Percentiles rank a stretch among this genome's conserved stretches.
Evolutionary conservation across 92 coral and sea anemone species (phyloP).

Genomic region (Nematostella vectensis): DNA sequence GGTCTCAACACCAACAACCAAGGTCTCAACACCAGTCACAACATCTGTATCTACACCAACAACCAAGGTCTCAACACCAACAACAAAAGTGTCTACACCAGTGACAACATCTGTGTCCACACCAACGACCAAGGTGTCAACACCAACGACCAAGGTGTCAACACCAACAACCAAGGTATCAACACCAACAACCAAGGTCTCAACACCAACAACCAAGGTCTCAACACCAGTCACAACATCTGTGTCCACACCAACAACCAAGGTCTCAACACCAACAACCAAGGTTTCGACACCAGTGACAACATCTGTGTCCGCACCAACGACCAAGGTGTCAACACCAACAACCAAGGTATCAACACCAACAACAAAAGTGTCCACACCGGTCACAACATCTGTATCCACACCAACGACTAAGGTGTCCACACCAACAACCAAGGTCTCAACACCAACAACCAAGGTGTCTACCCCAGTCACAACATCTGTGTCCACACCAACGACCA

Average conservation of each 20-base stretch:
- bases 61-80: slow-evolving; percentile 1
- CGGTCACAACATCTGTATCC: slow-evolving; percentile 5
- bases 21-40: slow-evolving; percentile 5
- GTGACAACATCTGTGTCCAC: too few relatives aligned
- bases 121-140: too few relatives aligned
- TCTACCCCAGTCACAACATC: neutral
- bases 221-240: slow-evolving; percentile 6
- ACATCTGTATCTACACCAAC: neutral
- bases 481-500: neutral
- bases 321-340: slow-evolving; percentile 23
- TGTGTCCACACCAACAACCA: slow-evolving; percentile 5
- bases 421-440: slow-evolving; percentile 7
- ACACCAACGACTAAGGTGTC: slow-evolving; percentile 8
- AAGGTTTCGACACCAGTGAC: slow-evolving; percentile 1
- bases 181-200: neutral
- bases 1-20: neutral
- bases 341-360: slow-evolving; percentile 4
- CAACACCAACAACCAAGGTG: slow-evolving; percentile 2
- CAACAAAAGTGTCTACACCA: slow-evolving; percentile 6
- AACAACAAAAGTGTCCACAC: neutral
- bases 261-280: neutral
- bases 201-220: slow-evolving; percentile 4
- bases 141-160: too few relatives aligned
- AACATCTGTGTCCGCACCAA: slow-evolving; percentile 10
- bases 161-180: slow-evolving; percentile 1